Conservation (phyloP, 2,888 invertebrate genomes). For the Drosophila cognata region DNA sequence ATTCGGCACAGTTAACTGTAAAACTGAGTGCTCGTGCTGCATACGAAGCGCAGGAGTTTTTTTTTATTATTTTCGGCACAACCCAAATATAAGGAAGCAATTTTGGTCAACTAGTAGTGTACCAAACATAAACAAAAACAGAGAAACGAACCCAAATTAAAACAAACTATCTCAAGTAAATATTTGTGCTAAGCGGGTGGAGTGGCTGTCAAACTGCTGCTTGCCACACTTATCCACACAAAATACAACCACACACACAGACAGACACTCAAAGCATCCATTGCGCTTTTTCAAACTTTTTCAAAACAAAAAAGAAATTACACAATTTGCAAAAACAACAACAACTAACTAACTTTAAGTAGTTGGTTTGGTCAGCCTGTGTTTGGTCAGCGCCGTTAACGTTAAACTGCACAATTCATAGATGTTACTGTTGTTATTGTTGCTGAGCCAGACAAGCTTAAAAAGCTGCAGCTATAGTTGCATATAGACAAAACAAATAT, state of each 20-base stretch:
- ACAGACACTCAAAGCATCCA: neutral
- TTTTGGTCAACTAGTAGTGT: slow-evolving; percentile 22
- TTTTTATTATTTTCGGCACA: slow-evolving; percentile 14
- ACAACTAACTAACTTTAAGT: slow-evolving; percentile 50
- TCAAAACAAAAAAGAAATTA: slow-evolving; percentile 53
- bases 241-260: slow-evolving; percentile 7
- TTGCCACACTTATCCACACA: slow-evolving; percentile 21
- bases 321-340: slow-evolving; percentile 45
- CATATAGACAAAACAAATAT: neutral
- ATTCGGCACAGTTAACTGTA: slow-evolving; percentile 63
- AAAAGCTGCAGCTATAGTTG: slow-evolving; percentile 22
- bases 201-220: slow-evolving; percentile 34
- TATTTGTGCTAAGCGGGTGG: slow-evolving; percentile 27
- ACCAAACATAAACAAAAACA: neutral
- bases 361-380: slow-evolving; percentile 53
- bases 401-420: slow-evolving; percentile 57
- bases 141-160: slow-evolving; percentile 3
- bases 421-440: slow-evolving; percentile 20
- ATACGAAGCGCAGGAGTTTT: slow-evolving; percentile 47
- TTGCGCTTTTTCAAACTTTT: slow-evolving; percentile 37
- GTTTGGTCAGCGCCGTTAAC: slow-evolving; percentile 42
- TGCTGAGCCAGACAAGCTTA: slow-evolving; percentile 39
- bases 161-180: slow-evolving; percentile 35
- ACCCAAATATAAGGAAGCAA: slow-evolving; percentile 30
- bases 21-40: slow-evolving; percentile 43